Conservation (phyloP, 2,888 invertebrate genomes). For the Tetanocera ferruginea region DNA sequence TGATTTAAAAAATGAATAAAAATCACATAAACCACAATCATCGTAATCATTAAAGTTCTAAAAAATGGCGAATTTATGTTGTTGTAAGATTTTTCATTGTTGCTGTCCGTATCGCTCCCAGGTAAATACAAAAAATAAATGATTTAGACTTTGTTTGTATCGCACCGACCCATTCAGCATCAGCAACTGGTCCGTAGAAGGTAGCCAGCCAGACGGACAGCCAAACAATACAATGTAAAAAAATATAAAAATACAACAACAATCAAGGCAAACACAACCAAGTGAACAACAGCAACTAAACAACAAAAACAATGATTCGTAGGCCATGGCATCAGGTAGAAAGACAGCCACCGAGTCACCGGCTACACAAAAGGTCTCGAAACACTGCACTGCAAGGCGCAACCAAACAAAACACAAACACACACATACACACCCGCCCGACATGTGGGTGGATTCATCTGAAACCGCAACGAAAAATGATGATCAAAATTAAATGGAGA, state of each 20-base stretch:
- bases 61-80: slow-evolving; percentile 30
- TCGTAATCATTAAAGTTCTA: background rate
- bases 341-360: slow-evolving; percentile 4
- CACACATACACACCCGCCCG: slow-evolving; percentile 18
- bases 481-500: slow-evolving; percentile 10
- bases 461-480: background rate
- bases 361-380: background rate
- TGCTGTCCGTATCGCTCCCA: background rate
- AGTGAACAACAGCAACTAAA: slow-evolving; percentile 3
- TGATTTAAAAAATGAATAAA: no score
- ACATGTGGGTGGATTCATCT: slow-evolving; percentile 34
- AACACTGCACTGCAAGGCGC: background rate
- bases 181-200: slow-evolving; percentile 18
- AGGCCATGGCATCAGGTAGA: background rate
- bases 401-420: background rate
- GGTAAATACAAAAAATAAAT: slow-evolving; percentile 11
- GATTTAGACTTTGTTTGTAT: background rate
- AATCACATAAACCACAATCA: no score
- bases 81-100: background rate
- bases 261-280: background rate
- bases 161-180: slow-evolving; percentile 1
- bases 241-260: background rate
- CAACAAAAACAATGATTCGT: slow-evolving; percentile 12
- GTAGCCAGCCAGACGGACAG: background rate
- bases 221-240: background rate